Conservation (phyloP, 92 coral and sea anemone species). For the Palythoa caribaeorum region DNA sequence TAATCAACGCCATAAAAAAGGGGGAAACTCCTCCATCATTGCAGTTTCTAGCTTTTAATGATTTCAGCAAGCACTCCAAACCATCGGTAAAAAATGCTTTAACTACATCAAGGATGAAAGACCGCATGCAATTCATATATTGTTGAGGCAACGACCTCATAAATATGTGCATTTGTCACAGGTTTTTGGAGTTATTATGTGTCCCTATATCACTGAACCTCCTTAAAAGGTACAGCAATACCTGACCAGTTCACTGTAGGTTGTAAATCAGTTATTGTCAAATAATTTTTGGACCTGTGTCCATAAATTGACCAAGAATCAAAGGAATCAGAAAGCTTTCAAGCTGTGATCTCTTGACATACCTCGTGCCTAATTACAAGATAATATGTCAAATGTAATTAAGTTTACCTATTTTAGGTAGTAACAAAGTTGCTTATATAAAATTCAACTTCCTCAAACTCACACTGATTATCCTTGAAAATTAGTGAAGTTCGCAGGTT, state of each 20-base stretch:
- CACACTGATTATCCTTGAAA: too few species aligned
- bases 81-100: neutral
- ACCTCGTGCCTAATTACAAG: neutral
- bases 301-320: too few species aligned
- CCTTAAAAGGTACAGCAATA: constrained; percentile 16
- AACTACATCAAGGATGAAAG: neutral
- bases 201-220: neutral
- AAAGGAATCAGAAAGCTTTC: neutral
- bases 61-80: neutral
- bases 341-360: neutral
- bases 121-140: neutral
- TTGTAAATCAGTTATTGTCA: neutral
- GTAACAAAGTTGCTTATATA: too few species aligned
- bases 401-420: too few species aligned
- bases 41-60: neutral
- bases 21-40: neutral
- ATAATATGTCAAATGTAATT: too few species aligned
- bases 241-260: constrained; percentile 8
- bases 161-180: constrained; percentile 5
- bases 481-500: too few species aligned
- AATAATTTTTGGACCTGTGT: neutral
- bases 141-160: constrained; percentile 8
- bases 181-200: neutral
- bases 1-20: neutral
- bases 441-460: too few species aligned